Conservation (phyloP, 2,797 vertebrate species). For the Lindbergichthys nudifrons region DNA sequence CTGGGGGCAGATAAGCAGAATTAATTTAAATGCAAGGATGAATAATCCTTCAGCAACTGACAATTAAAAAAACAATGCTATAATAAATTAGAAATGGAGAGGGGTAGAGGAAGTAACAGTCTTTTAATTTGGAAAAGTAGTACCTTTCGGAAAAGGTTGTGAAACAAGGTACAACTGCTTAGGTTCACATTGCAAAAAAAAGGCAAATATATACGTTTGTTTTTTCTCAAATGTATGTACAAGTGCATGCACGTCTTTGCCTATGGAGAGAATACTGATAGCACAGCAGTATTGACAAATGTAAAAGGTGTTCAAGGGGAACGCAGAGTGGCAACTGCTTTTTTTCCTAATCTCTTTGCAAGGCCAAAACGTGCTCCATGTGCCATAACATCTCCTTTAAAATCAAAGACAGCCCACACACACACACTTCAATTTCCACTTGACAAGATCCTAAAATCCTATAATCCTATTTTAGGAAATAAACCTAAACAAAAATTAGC, state of each 20-base stretch:
- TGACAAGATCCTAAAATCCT: not conserved
- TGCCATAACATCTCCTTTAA: too few relatives aligned
- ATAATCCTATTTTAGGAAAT: too few relatives aligned
- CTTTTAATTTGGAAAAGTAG: constrained; percentile 22
- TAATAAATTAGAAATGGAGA: constrained; percentile 17
- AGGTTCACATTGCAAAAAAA: not conserved
- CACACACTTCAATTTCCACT: not conserved
- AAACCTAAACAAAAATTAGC: not conserved
- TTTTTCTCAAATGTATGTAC: not conserved
- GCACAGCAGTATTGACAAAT: not conserved
- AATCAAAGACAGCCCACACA: not conserved
- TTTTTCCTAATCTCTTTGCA: not conserved
- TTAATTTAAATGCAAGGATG: constrained; percentile 32
- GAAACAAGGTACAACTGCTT: not conserved
- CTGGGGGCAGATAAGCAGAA: constrained; percentile 78
- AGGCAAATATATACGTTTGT: not conserved
- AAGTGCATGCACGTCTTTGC: not conserved
- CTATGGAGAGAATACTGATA: not conserved
- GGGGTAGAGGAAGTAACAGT: not conserved
- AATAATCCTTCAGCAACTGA: constrained; percentile 26
- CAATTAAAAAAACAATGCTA: constrained; percentile 12
- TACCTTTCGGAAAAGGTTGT: not conserved
- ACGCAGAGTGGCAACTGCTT: not conserved
- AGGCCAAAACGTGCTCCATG: not conserved
- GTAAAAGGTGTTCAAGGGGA: not conserved